These are phyloP conservation scores for Tretioscincus oriximinensis DNA, from an alignment of 2,113 vertebrate species.

Conservation along the genomic window DNA sequence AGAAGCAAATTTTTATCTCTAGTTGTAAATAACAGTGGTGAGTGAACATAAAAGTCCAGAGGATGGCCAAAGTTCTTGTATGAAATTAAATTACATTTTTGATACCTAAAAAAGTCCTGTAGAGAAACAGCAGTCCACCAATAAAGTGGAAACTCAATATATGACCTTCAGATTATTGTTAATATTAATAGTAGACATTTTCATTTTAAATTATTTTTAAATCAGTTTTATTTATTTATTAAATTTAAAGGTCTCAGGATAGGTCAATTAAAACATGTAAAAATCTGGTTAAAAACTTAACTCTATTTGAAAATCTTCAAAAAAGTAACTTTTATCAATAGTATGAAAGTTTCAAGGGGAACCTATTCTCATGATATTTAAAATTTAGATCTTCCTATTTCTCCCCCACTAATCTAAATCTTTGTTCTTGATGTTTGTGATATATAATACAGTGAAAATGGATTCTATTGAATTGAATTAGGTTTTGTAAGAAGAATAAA, in stretches of 20 bases:
- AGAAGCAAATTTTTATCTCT: neutral
- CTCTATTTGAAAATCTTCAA: neutral
- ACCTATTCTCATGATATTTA: neutral
- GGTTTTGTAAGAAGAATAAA: neutral
- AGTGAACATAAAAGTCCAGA: neutral
- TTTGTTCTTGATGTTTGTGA: neutral
- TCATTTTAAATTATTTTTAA: neutral
- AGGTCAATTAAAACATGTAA: no score
- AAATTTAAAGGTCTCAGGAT: no score
- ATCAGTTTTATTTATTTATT: neutral
- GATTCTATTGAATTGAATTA: neutral
- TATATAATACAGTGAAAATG: neutral
- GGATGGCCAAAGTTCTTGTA: neutral
- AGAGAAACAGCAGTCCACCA: neutral
- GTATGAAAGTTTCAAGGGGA: neutral
- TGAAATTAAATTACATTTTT: neutral
- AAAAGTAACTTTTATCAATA: neutral
- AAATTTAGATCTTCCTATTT: constrained; percentile 14
- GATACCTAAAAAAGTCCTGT: neutral
- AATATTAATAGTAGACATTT: no score
- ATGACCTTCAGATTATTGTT: neutral
- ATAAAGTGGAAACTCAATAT: neutral
- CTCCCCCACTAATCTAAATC: neutral
- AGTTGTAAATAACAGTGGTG: neutral
- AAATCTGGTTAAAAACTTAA: neutral